Evolutionary conservation across 2,888 invertebrate species (phyloP).

Genomic region (Tiphia femorata): DNA sequence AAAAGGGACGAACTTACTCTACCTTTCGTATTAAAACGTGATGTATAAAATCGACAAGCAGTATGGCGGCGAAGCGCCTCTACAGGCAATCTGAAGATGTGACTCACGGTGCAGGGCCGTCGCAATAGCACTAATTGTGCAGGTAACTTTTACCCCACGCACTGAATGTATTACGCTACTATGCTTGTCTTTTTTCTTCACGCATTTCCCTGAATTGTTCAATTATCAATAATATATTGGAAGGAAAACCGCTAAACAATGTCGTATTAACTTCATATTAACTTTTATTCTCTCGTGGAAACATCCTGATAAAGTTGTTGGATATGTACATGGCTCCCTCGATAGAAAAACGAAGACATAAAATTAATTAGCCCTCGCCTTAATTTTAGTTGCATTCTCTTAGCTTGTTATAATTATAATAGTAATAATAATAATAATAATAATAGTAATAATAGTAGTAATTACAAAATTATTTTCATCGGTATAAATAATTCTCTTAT

Average conservation of each 20-base stretch:
- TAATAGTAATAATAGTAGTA: conserved; percentile 42
- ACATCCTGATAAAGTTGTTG: background rate
- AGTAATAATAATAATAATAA: conserved; percentile 43
- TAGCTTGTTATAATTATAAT: too few species aligned
- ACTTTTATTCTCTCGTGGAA: background rate
- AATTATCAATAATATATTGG: too few species aligned
- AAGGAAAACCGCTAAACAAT: too few species aligned
- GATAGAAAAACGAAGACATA: conserved; percentile 30
- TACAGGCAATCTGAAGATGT: conserved; percentile 42
- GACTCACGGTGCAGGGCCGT: conserved; percentile 47
- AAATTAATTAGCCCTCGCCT: conserved; percentile 40
- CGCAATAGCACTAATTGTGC: too few species aligned
- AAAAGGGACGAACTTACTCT: conserved; percentile 14
- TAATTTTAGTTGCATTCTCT: conserved; percentile 43
- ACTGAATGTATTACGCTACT: too few species aligned
- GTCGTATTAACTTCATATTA: background rate
- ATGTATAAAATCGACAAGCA: conserved; percentile 30
- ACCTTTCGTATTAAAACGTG: conserved; percentile 35
- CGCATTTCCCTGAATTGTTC: too few species aligned
- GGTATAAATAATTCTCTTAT: conserved; percentile 52
- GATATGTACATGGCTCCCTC: conserved; percentile 23
- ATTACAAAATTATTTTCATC: conserved; percentile 60
- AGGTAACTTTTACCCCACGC: too few species aligned
- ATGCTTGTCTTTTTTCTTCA: too few species aligned
- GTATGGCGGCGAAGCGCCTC: conserved; percentile 42